Conservation (phyloP, 2,797 vertebrate genomes). For the Centropyge bicolor region DNA sequence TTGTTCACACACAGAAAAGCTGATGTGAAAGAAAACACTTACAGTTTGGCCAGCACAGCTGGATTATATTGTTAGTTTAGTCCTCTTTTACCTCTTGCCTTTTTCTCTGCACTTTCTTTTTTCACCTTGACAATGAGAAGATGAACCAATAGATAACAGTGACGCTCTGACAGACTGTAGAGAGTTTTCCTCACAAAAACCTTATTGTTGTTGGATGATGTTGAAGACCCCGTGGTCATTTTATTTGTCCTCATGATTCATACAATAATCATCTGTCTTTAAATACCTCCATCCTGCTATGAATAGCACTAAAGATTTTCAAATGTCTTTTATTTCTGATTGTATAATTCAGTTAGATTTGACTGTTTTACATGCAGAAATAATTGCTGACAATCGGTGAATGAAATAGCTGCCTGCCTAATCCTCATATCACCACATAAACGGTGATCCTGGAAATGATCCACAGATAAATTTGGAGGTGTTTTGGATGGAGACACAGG, state of each 20-base stretch:
- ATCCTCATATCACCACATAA: neutral
- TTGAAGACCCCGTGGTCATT: too few relatives aligned
- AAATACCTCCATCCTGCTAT: neutral
- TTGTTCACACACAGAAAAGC: neutral
- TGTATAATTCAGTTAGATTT: neutral
- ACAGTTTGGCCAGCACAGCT: neutral
- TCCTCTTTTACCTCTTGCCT: neutral
- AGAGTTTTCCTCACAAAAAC: too few relatives aligned
- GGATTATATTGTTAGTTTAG: neutral
- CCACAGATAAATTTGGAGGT: neutral
- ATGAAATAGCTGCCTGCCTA: neutral
- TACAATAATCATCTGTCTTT: neutral
- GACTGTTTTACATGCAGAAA: neutral
- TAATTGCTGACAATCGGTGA: neutral
- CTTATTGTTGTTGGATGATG: too few relatives aligned
- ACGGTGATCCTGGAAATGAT: neutral
- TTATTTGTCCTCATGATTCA: neutral
- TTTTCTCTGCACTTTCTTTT: too few relatives aligned
- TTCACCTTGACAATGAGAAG: too few relatives aligned
- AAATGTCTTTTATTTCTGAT: neutral
- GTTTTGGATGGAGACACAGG: neutral
- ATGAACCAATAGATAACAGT: too few relatives aligned
- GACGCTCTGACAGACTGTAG: too few relatives aligned
- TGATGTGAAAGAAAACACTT: too few relatives aligned
- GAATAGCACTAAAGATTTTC: neutral